Conservation (phyloP, 1,140 invertebrate genomes). For the Drosophila rhopaloa region DNA sequence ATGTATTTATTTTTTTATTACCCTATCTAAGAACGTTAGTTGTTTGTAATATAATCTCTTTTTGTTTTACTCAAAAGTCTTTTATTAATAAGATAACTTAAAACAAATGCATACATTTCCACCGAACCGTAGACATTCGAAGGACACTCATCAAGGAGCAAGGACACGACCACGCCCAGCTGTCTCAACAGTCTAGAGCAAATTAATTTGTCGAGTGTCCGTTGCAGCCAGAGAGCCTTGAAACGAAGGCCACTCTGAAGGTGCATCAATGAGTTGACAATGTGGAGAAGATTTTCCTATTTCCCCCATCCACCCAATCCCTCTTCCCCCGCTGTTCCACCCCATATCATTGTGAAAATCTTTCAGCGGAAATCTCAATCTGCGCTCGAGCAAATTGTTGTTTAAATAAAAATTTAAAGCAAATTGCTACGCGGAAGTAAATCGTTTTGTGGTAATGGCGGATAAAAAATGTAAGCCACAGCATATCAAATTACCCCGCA, state of each 20-base stretch:
- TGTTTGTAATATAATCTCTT: too few relatives aligned
- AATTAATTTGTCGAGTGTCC: constrained; percentile 76
- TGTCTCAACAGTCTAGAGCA: constrained; percentile 56
- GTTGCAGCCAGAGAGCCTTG: constrained; percentile 59
- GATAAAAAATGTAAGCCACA: constrained; percentile 77
- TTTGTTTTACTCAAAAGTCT: too few relatives aligned
- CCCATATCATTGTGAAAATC: constrained; percentile 11
- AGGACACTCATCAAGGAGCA: constrained; percentile 32
- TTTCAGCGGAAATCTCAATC: constrained; percentile 56
- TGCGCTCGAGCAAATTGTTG: constrained; percentile 66
- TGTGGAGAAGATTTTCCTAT: constrained; percentile 8
- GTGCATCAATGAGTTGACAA: constrained; percentile 32
- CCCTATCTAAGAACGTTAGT: too few relatives aligned
- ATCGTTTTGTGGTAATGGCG: constrained; percentile 73
- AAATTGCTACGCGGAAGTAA: constrained; percentile 69
- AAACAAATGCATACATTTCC: neutral
- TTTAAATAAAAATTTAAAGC: constrained; percentile 74
- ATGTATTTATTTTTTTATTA: too few relatives aligned
- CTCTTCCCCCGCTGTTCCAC: neutral
- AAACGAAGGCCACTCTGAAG: constrained; percentile 27
- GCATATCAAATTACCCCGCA: constrained; percentile 75
- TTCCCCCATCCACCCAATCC: constrained; percentile 1
- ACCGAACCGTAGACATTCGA: neutral
- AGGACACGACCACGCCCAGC: constrained; percentile 58
- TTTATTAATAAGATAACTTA: neutral